Evolutionary conservation across 2,888 invertebrate species (phyloP).

Genomic region (Crepidodera aurea): DNA sequence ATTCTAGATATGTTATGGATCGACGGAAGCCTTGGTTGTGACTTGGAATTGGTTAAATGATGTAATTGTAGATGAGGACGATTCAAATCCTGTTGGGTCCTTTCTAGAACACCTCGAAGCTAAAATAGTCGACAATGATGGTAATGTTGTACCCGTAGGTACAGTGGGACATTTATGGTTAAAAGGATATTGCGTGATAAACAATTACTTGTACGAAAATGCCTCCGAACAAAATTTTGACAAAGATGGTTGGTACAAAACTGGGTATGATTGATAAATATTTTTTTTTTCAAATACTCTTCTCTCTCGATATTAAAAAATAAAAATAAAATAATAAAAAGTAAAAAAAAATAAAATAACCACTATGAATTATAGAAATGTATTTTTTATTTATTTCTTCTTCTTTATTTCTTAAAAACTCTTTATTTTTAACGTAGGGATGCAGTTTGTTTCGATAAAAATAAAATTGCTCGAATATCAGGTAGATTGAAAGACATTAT

Average conservation of each 20-base stretch:
- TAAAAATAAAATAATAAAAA: too few species aligned
- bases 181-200: slow-evolving; percentile 81
- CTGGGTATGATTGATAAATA: slow-evolving; percentile 77
- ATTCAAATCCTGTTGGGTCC: slow-evolving; percentile 65
- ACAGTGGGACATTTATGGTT: slow-evolving; percentile 77
- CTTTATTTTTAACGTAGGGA: slow-evolving; percentile 66
- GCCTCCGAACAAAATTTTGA: slow-evolving; percentile 75
- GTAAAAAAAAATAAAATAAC: neutral
- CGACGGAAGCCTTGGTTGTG: slow-evolving; percentile 67
- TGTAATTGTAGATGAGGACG: slow-evolving; percentile 59
- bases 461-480: slow-evolving; percentile 76
- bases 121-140: slow-evolving; percentile 72
- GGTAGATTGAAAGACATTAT: slow-evolving; percentile 82
- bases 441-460: slow-evolving; percentile 70
- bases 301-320: too few species aligned
- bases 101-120: slow-evolving; percentile 67
- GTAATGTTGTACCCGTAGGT: slow-evolving; percentile 73
- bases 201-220: slow-evolving; percentile 82
- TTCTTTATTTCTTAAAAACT: neutral
- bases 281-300: too few species aligned
- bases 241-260: slow-evolving; percentile 78
- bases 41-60: slow-evolving; percentile 64
- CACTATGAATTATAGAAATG: too few species aligned
- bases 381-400: too few species aligned
- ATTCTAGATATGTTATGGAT: slow-evolving; percentile 67